These are phyloP conservation scores for Dichetophora obliterata DNA, from an alignment of 2,888 invertebrate species.

Conservation along the genomic window DNA sequence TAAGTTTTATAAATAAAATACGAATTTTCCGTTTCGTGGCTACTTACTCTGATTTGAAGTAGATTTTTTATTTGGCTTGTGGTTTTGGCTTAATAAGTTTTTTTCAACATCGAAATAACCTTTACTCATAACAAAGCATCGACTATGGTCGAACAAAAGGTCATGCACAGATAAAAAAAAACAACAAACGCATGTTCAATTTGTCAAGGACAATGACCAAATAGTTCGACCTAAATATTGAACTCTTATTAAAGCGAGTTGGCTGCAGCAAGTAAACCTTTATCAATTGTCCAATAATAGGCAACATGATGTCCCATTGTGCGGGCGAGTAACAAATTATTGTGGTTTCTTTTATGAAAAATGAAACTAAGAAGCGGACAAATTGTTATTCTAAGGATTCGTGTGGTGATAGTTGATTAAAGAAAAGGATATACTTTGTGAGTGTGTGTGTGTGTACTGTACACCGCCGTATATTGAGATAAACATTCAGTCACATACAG, in stretches of 20 bases:
- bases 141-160: not conserved
- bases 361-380: conserved; percentile 4
- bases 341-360: conserved; percentile 29
- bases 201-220: conserved; percentile 61
- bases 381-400: conserved; percentile 36
- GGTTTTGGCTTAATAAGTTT: not conserved
- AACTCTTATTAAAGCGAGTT: conserved; percentile 48
- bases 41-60: not conserved
- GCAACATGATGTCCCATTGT: conserved; percentile 23
- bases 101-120: not conserved
- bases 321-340: conserved; percentile 11
- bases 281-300: conserved; percentile 21
- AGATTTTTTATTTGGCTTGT: too few relatives aligned
- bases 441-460: not conserved
- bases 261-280: conserved; percentile 26
- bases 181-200: conserved; percentile 54
- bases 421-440: not conserved
- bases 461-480: not conserved
- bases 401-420: conserved; percentile 43
- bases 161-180: conserved; percentile 32
- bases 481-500: too few relatives aligned
- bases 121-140: not conserved
- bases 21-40: too few relatives aligned
- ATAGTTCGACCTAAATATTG: conserved; percentile 42
- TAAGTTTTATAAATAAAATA: not conserved